A percentile compares a stretch with the other conserved stretches of the same genome.
phyloP scores from a whole-genome alignment of 2,797 vertebrate species.

The Clamator glandarius region DNA sequence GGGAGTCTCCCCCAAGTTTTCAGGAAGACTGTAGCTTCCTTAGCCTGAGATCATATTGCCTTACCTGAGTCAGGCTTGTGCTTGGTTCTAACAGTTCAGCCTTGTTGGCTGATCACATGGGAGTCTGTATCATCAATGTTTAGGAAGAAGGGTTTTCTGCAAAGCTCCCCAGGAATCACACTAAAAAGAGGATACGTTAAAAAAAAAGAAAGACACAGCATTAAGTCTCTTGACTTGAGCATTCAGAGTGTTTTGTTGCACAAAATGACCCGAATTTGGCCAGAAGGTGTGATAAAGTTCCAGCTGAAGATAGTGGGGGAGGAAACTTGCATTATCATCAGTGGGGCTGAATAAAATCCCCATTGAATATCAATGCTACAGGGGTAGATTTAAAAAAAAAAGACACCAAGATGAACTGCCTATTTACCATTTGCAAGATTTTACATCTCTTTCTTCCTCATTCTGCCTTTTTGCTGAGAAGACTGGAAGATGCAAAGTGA shows the following conservation, averaged over 20 bases:
- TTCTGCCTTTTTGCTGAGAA: not conserved
- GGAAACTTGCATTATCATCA: not conserved
- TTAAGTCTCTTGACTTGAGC: not conserved
- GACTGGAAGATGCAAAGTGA: not conserved
- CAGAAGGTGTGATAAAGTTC: not conserved
- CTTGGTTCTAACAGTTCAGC: not conserved
- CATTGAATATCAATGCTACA: not conserved
- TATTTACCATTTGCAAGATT: not conserved
- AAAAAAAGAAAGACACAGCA: not conserved
- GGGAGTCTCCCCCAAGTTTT: not conserved
- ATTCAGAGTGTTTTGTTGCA: not conserved
- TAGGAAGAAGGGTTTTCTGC: not conserved
- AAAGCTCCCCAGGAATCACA: not conserved
- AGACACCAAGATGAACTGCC: not conserved
- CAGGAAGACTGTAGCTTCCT: not conserved
- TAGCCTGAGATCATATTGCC: not conserved
- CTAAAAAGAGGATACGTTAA: accelerated
- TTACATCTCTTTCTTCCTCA: not conserved
- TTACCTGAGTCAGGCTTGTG: not conserved
- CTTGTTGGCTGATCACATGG: not conserved
- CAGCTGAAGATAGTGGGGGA: not conserved
- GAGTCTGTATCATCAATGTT: not conserved
- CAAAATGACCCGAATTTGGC: not conserved
- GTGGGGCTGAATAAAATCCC: not conserved
- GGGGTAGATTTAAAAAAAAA: not conserved